Evolutionary conservation across 2,113 vertebrate species (phyloP), one percentile per base, ranked within the genome.

Genomic region (Nansenia antarctica): DNA sequence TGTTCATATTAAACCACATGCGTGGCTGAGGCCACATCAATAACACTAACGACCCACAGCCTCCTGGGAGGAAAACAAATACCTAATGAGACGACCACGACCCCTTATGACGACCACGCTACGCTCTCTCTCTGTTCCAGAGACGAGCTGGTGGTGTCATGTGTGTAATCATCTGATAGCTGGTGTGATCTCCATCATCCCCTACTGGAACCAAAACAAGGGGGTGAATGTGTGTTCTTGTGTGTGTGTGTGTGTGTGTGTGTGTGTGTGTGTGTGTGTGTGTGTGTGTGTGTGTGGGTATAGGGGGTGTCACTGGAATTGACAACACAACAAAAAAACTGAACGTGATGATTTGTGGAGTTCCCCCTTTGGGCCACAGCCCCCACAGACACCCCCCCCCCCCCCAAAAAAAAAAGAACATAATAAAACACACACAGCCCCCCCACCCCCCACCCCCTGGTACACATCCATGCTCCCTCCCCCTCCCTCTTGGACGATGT

Each of bases 1-100:
- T 67, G 71, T 82, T 84, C 78, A 84, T 85, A 86, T 86, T 85
- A 87, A 90, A 87, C 78, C 82, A 87, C 81, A 84, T 88, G 86
- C 80, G 72, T 27, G 30, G 62, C 74, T 62, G 71, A 80, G 77
- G 70, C 78, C 79, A 84, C 86, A 90, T 92, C 85, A 88, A 89
- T 91, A 89, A 90, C 84, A 66, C 72, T 87, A 89, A 90, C 87
- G 82, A 85, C 69, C 79, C 80, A 12, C 74, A 76, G 73, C 84
- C 81, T 82, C 77, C 60, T 69, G 78, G 82, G 82, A 80, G 79
- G 70, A 82, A 82, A 84, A 85, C 72, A 84, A 82, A 87, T 78
- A 65, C 37, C 64, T 53, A 84, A 81, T 79, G 69, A 82, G 85
- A 85, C 73, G 74, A 59, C 57, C 12, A 27, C 5, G 14, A 62